Percentiles rank a stretch among this genome's conserved stretches.
Conservation (phyloP, 2,888 invertebrate genomes). For the Napeogenes sylphis region DNA sequence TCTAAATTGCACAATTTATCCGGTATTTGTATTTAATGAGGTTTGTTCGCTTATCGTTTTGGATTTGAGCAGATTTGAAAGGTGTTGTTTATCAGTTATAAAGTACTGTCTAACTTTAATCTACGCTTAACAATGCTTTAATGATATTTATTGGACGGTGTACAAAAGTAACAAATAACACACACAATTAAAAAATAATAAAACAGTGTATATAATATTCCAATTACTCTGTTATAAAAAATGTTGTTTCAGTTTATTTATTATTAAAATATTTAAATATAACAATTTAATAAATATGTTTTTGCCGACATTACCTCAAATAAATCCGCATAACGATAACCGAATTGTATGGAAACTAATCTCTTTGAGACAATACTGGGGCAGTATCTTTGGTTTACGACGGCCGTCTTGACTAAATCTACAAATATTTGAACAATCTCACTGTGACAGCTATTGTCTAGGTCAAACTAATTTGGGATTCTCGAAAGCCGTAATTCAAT, state of each 20-base stretch:
- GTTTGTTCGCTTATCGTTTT: conserved; percentile 3
- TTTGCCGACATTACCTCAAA: conserved; percentile 17
- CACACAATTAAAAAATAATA: too few species aligned
- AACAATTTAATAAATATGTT: conserved; percentile 7
- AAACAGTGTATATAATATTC: too few species aligned
- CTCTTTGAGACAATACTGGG: conserved; percentile 69
- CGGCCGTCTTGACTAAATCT: conserved; percentile 55
- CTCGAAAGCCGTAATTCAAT: conserved; percentile 63
- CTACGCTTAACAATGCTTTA: too few species aligned
- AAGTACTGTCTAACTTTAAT: too few species aligned
- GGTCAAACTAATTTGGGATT: conserved; percentile 70
- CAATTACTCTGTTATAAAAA: too few species aligned
- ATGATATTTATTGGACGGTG: too few species aligned
- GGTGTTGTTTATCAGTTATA: too few species aligned
- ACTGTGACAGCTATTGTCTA: conserved; percentile 62
- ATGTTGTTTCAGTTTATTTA: not conserved
- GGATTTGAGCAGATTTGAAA: not conserved
- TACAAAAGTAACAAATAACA: too few species aligned
- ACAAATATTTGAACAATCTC: conserved; percentile 71
- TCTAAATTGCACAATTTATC: conserved; percentile 4
- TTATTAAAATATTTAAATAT: not conserved
- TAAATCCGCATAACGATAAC: conserved; percentile 45
- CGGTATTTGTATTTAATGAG: conserved; percentile 4
- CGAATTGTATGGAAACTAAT: conserved; percentile 66
- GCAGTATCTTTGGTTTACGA: conserved; percentile 73